phyloP scores from a whole-genome alignment of 2,888 invertebrate species.

The Drosophila paramelanica region DNA sequence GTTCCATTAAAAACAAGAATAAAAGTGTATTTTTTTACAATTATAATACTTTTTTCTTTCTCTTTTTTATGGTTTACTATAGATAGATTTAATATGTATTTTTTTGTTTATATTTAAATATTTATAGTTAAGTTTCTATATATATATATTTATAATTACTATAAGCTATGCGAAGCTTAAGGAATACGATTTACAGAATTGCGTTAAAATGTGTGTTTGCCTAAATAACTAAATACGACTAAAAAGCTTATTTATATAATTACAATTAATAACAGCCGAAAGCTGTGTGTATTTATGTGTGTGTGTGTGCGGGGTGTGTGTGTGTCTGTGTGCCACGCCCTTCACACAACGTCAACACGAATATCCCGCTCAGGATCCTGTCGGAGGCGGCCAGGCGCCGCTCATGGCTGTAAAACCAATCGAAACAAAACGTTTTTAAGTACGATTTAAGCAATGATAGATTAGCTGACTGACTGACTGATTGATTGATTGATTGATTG shows the following conservation, averaged over 20 bases:
- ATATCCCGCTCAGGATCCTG: constrained; percentile 44
- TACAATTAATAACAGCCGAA: constrained; percentile 37
- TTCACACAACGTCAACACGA: constrained; percentile 46
- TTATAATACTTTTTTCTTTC: constrained; percentile 47
- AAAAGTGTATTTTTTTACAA: constrained; percentile 12
- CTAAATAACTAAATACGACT: constrained; percentile 26
- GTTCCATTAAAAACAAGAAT: background rate
- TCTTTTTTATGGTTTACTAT: constrained; percentile 45
- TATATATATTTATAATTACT: constrained; percentile 6
- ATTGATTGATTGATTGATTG: constrained; percentile 32
- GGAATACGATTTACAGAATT: constrained; percentile 37
- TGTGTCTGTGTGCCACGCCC: constrained; percentile 17
- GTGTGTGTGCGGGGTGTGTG: constrained; percentile 9
- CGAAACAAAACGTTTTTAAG: constrained; percentile 67
- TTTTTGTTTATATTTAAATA: constrained; percentile 29
- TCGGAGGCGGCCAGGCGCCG: constrained; percentile 35
- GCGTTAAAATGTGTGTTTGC: constrained; percentile 19
- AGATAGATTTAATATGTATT: constrained; percentile 37
- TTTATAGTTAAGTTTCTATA: constrained; percentile 24
- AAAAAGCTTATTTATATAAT: constrained; percentile 41
- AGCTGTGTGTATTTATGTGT: constrained; percentile 10
- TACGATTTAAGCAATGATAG: constrained; percentile 63
- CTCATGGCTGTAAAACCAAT: constrained; percentile 78
- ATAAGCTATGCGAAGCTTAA: constrained; percentile 46
- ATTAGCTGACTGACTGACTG: constrained; percentile 37